These are phyloP conservation scores for Notocelia uddmanniana DNA, from an alignment of 2,888 invertebrate genomes.

Conservation along the genomic window DNA sequence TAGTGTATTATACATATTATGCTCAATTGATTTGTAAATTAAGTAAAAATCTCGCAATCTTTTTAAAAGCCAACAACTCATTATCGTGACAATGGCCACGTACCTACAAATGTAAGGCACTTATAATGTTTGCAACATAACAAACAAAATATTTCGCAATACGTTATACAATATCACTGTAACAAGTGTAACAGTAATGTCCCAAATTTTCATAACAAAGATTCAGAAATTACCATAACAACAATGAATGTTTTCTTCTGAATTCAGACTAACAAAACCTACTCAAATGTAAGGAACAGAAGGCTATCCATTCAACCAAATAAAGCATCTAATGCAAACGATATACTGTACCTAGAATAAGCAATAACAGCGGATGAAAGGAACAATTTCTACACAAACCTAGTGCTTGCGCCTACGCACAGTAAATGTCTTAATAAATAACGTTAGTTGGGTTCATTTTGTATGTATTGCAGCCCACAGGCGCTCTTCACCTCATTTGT, in stretches of 20 bases:
- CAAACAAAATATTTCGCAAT: slow-evolving; percentile 38
- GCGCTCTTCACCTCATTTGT: slow-evolving; percentile 38
- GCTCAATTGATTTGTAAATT: slow-evolving; percentile 6
- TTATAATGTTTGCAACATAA: slow-evolving; percentile 35
- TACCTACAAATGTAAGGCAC: slow-evolving; percentile 21
- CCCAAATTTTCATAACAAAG: slow-evolving; percentile 30
- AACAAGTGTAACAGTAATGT: slow-evolving; percentile 27
- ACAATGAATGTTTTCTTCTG: not conserved
- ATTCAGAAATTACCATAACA: not conserved
- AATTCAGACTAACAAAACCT: slow-evolving; percentile 17
- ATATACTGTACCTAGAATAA: slow-evolving; percentile 36
- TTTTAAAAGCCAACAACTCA: slow-evolving; percentile 29
- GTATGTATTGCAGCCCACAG: slow-evolving; percentile 41
- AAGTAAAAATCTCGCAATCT: slow-evolving; percentile 33
- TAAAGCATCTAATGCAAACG: slow-evolving; percentile 24
- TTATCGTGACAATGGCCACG: slow-evolving; percentile 39
- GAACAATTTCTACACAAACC: slow-evolving; percentile 34
- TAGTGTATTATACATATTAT: slow-evolving; percentile 8
- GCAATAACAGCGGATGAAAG: slow-evolving; percentile 35
- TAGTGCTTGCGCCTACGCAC: slow-evolving; percentile 40
- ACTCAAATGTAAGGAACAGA: slow-evolving; percentile 7
- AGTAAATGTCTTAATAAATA: slow-evolving; percentile 43
- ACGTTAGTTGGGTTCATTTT: slow-evolving; percentile 38
- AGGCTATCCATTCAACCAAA: slow-evolving; percentile 8
- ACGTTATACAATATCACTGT: slow-evolving; percentile 28